phyloP scores from a whole-genome alignment of 2,113 vertebrate species.

The Scortum barcoo region DNA sequence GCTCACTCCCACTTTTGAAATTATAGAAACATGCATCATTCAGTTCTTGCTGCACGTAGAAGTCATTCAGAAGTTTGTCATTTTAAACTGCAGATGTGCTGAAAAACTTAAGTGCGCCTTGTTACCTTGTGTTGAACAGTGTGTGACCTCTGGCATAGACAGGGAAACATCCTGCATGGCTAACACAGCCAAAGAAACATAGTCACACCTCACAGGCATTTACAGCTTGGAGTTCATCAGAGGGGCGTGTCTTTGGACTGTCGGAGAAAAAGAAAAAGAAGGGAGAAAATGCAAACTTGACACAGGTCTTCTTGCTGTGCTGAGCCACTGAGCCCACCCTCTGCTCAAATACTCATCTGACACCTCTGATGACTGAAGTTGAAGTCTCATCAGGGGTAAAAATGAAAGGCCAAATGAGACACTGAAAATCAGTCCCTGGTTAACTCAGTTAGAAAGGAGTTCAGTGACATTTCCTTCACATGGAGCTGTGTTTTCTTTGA shows the following conservation, averaged over 20 bases:
- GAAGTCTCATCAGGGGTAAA: conserved; percentile 1
- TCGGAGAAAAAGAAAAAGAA: not conserved
- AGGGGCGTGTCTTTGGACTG: not conserved
- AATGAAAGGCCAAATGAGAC: not conserved
- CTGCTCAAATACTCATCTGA: not conserved
- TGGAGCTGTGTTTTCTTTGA: not conserved
- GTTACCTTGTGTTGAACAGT: not conserved
- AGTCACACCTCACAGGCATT: not conserved
- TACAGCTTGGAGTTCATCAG: not conserved
- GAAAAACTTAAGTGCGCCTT: not conserved
- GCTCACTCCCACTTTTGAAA: not conserved
- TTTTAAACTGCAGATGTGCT: not conserved
- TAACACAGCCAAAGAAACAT: not conserved
- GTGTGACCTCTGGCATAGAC: not conserved
- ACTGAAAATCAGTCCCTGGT: not conserved
- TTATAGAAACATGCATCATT: conserved; percentile 3
- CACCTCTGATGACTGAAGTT: conserved; percentile 1
- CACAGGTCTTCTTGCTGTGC: not conserved
- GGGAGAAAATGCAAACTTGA: not conserved
- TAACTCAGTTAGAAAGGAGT: not conserved
- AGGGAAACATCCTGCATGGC: not conserved
- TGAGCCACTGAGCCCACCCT: not conserved
- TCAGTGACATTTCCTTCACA: not conserved
- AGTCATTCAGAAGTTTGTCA: not conserved
- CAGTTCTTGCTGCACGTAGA: not conserved